These are phyloP conservation scores for Distichodus sexfasciatus DNA, from an alignment of 2,797 vertebrate species.

Conservation along the genomic window DNA sequence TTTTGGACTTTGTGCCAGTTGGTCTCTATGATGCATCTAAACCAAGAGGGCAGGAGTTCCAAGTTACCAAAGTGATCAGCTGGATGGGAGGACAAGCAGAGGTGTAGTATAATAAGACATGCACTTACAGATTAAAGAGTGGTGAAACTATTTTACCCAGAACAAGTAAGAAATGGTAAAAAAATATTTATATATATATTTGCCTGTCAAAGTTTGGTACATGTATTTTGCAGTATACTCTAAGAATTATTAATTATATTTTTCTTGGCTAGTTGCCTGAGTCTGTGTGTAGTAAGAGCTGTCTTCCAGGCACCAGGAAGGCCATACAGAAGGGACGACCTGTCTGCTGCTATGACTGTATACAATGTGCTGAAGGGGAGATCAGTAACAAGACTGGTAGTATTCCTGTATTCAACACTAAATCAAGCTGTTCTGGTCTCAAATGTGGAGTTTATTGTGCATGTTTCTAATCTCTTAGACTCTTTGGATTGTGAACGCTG, in stretches of 20 bases:
- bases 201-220: too few species aligned
- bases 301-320: constrained; percentile 65
- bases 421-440: too few species aligned
- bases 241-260: too few species aligned
- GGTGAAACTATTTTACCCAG: too few species aligned
- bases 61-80: constrained; percentile 51
- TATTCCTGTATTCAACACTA: too few species aligned
- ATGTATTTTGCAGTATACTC: too few species aligned
- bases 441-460: too few species aligned
- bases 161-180: too few species aligned
- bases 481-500: constrained; percentile 62
- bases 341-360: constrained; percentile 68
- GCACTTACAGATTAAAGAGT: too few species aligned
- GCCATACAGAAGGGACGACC: constrained; percentile 64
- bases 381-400: constrained; percentile 68
- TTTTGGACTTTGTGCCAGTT: constrained; percentile 58
- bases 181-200: too few species aligned
- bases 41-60: constrained; percentile 55
- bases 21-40: constrained; percentile 64
- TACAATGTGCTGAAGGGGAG: constrained; percentile 66
- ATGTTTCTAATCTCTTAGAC: constrained; percentile 53
- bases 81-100: constrained; percentile 52
- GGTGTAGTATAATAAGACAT: too few species aligned
- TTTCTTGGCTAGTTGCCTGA: constrained; percentile 61
- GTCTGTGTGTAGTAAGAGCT: constrained; percentile 65